A percentile compares a stretch with the other conserved stretches of the same genome.
phyloP scores from a whole-genome alignment of 2,888 invertebrate genomes.

The Lasioglossum pauxillum region DNA sequence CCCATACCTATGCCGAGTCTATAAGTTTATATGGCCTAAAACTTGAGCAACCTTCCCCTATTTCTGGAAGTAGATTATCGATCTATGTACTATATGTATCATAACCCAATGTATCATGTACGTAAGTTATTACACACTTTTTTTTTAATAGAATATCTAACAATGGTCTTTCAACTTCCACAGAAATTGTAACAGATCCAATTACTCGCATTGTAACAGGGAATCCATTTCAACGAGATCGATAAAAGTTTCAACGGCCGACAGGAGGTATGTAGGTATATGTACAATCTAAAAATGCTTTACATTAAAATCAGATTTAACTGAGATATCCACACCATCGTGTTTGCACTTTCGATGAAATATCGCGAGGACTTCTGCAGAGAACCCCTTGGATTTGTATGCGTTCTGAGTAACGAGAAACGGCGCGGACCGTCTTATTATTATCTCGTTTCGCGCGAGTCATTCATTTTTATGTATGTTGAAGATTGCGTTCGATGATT shows the following conservation, averaged over 20 bases:
- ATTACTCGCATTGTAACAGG: too few relatives aligned
- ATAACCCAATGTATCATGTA: too few relatives aligned
- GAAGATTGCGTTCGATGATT: conserved; percentile 66
- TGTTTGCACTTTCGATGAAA: conserved; percentile 74
- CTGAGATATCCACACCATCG: conserved; percentile 65
- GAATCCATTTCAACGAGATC: not conserved
- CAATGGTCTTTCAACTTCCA: not conserved
- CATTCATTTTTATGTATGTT: conserved; percentile 74
- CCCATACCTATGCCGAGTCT: too few relatives aligned
- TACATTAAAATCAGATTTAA: conserved; percentile 64
- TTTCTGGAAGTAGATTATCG: too few relatives aligned
- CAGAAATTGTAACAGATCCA: not conserved
- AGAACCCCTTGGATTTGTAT: conserved; percentile 48
- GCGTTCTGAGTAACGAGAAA: conserved; percentile 39
- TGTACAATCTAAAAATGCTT: conserved; percentile 60
- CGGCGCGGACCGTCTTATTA: conserved; percentile 63
- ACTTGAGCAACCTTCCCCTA: too few relatives aligned
- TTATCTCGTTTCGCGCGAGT: conserved; percentile 74
- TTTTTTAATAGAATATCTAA: not conserved
- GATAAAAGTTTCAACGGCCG: not conserved
- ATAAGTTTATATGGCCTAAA: too few relatives aligned
- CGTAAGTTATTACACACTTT: not conserved
- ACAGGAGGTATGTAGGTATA: not conserved
- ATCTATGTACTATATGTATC: too few relatives aligned
- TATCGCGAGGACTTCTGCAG: conserved; percentile 65